Evolutionary conservation across 2,113 vertebrate genomes (phyloP), one percentile per base, ranked within the genome.

Genomic region (Channa argus): DNA sequence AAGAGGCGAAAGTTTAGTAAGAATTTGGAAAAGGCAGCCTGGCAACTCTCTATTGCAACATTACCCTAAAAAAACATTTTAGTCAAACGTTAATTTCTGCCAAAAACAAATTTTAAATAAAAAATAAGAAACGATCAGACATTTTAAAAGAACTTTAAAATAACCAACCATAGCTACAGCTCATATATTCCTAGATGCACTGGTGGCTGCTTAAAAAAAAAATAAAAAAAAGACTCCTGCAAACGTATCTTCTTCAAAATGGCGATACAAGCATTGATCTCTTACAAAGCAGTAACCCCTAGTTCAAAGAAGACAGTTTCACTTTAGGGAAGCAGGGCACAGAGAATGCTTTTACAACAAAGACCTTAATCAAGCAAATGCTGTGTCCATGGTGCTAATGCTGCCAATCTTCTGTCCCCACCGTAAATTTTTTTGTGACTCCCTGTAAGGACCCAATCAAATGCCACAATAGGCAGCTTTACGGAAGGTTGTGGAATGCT

Each of bases 211-310:
- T 41, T 41, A 41, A 51, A 51, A 51, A 51, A 9, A 8, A 3
- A 24, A 24, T 1, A 24, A 24, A 24, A 24, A 24, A 24, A 24
- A 24, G 24, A 24, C 24, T 49, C 47, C 3, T 52, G 24, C 8
- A 52, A 52, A 9, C 8, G 24, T 5, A 8, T 41, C 39, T 37
- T 59, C 15, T 38, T 46, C 33, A 52, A 51, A 79, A 41, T 34
- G 59, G 47, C 54, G 43, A 24, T 34, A 34, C 41, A 11, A 47
- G 13, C 11, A 56, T 51, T 53, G 43, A 9, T 24, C 52, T 49
- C 7, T 49, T 5, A 60, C 41, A 72, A 58, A 72, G 47, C 39
- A 59, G 56, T 24, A 15, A 52, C 36, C 56, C 8, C 24, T 24
- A 24, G 24, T 24, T 24, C 6, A 37, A 3, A 68, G 43, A 41